Evolutionary conservation across 2,113 vertebrate genomes (phyloP).

Genomic region (Tragelaphus buxtoni): DNA sequence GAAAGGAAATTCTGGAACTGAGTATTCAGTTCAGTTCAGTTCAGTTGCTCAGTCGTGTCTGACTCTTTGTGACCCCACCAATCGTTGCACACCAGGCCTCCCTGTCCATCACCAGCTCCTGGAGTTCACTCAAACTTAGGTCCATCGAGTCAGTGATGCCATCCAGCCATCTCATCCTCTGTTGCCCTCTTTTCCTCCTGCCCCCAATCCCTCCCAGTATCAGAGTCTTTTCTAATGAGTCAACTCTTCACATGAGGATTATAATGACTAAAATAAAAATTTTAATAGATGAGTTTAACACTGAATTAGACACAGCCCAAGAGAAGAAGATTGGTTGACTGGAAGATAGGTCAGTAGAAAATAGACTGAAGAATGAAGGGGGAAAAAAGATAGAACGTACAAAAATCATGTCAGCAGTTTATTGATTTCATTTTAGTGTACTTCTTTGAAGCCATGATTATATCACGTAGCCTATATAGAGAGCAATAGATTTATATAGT

Average conservation of each 20-base stretch:
- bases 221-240: no score
- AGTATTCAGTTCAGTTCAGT: background rate
- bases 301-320: background rate
- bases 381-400: background rate
- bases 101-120: no score
- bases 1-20: conserved; percentile 13
- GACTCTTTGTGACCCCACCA: no score
- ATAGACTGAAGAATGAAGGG: background rate
- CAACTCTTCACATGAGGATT: background rate
- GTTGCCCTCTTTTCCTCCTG: no score
- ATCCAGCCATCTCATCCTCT: no score
- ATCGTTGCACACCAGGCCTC: no score
- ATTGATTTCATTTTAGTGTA: conserved; percentile 9
- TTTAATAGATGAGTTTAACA: background rate
- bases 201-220: no score
- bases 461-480: background rate
- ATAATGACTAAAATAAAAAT: background rate
- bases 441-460: background rate
- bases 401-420: background rate
- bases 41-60: no score
- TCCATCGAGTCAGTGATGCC: no score
- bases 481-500: background rate
- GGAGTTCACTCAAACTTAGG: no score
- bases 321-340: background rate
- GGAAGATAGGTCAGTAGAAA: background rate